phyloP scores from a whole-genome alignment of 1,140 invertebrate species.

The Aphelinus atriplicis region DNA sequence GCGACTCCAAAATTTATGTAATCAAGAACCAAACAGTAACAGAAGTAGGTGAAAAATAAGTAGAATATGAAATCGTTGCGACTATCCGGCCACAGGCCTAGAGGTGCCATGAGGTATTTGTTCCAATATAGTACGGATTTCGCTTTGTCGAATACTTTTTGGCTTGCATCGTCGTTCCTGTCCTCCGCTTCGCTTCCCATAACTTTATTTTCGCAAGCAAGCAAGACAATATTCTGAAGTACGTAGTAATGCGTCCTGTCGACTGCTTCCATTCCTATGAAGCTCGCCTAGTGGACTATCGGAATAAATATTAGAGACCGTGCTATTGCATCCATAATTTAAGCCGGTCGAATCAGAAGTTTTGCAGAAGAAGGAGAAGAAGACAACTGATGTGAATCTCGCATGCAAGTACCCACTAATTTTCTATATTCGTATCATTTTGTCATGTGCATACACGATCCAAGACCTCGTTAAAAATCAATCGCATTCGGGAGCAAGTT shows the following conservation, averaged over 20 bases:
- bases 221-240: background rate
- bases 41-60: constrained; percentile 37
- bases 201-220: background rate
- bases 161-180: constrained; percentile 7
- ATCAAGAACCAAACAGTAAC: constrained; percentile 35
- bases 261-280: background rate
- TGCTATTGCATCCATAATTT: background rate
- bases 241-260: background rate
- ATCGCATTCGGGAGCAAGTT: background rate
- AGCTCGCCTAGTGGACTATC: no score
- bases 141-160: constrained; percentile 38
- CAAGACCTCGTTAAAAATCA: background rate
- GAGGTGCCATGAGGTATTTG: constrained; percentile 40
- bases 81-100: constrained; percentile 45
- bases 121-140: constrained; percentile 45
- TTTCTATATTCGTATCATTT: constrained; percentile 2
- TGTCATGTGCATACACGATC: constrained; percentile 2
- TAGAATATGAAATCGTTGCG: constrained; percentile 40
- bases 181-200: background rate
- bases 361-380: background rate
- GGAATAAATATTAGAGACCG: background rate
- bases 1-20: constrained; percentile 40
- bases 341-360: background rate
- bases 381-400: background rate
- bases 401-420: background rate